These are phyloP conservation scores for Leuctra nigra DNA, from an alignment of 2,888 invertebrate genomes.

Conservation along the genomic window DNA sequence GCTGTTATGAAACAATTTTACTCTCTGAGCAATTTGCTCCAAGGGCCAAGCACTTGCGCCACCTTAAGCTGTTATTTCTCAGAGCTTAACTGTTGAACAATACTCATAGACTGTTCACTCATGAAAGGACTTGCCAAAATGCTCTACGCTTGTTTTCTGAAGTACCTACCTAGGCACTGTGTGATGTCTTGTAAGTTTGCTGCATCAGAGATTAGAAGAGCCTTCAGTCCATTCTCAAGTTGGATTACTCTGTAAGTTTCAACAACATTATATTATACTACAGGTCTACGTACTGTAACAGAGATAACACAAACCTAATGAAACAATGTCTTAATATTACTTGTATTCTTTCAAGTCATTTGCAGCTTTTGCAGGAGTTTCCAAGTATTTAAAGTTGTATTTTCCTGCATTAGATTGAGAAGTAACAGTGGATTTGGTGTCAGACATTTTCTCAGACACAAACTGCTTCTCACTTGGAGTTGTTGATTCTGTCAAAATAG, in stretches of 20 bases:
- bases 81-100: neutral
- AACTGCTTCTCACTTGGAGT: too few species aligned
- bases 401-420: too few species aligned
- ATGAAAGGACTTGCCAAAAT: neutral
- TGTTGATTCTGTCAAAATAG: too few species aligned
- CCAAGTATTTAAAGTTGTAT: slow-evolving; percentile 33
- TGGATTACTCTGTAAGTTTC: slow-evolving; percentile 45
- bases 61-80: too few species aligned
- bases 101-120: too few species aligned
- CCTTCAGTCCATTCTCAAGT: slow-evolving; percentile 64
- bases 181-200: slow-evolving; percentile 29
- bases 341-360: slow-evolving; percentile 74
- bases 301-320: too few species aligned
- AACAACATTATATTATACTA: slow-evolving; percentile 4
- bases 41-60: too few species aligned
- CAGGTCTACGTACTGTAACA: slow-evolving; percentile 30
- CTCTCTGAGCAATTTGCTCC: too few species aligned
- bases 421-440: too few species aligned
- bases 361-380: slow-evolving; percentile 60
- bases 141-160: neutral
- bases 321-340: too few species aligned
- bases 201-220: slow-evolving; percentile 63
- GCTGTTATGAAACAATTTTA: too few species aligned
- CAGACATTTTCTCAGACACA: too few species aligned
- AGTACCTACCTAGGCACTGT: slow-evolving; percentile 3